phyloP scores from a whole-genome alignment of 2,888 invertebrate species.

The Folsomia candida region DNA sequence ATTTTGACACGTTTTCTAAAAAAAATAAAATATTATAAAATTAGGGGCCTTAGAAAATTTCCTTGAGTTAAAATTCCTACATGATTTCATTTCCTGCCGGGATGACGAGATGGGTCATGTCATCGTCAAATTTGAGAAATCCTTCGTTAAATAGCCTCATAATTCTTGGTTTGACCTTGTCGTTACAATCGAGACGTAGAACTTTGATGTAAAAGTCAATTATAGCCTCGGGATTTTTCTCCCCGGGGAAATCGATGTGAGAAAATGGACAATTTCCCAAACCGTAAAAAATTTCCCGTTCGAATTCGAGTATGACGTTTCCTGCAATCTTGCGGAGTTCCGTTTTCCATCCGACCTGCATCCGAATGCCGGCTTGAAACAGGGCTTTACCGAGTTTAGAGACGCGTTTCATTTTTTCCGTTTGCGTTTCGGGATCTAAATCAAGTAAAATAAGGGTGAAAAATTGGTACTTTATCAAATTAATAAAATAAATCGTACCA shows the following conservation, averaged over 20 bases:
- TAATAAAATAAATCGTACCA: neutral
- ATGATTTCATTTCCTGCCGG: neutral
- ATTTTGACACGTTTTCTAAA: neutral
- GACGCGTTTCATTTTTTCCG: neutral
- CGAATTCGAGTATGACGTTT: slow-evolving; percentile 11
- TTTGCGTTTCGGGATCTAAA: neutral
- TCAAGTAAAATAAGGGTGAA: neutral
- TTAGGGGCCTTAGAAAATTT: neutral
- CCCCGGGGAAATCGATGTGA: too few species aligned
- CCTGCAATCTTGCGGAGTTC: slow-evolving; percentile 4
- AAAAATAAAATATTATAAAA: neutral
- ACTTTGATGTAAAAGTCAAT: slow-evolving; percentile 23
- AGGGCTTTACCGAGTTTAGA: neutral
- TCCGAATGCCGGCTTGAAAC: neutral
- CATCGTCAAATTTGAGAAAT: slow-evolving; percentile 3
- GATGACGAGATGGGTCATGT: neutral
- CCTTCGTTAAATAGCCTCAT: slow-evolving; percentile 12
- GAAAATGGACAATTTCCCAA: slow-evolving; percentile 1
- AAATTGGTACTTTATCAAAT: too few species aligned
- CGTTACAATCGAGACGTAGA: slow-evolving; percentile 19
- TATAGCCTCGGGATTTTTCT: neutral
- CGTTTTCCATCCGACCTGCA: slow-evolving; percentile 22
- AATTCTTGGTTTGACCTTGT: neutral
- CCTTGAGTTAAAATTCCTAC: slow-evolving; percentile 1
- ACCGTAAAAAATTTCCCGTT: slow-evolving; percentile 18